These are phyloP conservation scores for Phasia obesa DNA, from an alignment of 2,888 invertebrate genomes.

Conservation along the genomic window DNA sequence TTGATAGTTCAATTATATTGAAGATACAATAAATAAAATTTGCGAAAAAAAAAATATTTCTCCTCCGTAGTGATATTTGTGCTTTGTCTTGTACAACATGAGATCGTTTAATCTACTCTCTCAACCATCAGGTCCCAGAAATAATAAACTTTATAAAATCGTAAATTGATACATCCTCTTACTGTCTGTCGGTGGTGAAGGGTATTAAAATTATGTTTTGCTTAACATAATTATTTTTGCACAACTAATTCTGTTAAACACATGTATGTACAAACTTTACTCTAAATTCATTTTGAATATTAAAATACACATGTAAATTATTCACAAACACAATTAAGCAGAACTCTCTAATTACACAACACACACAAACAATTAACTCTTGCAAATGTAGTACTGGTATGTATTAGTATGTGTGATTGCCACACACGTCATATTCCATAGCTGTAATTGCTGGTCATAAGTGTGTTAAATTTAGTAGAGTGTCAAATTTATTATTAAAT, in stretches of 20 bases:
- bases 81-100: no score
- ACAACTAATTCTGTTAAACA: background rate
- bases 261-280: background rate
- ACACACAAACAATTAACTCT: constrained; percentile 23
- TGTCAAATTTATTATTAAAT: constrained; percentile 62
- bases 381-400: background rate
- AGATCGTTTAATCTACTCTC: no score
- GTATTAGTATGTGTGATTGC: background rate
- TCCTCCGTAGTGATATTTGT: no score
- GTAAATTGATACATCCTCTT: no score
- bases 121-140: no score
- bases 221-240: background rate
- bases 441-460: constrained; percentile 63
- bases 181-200: no score
- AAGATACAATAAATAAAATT: no score
- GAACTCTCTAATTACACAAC: constrained; percentile 15
- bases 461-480: constrained; percentile 60
- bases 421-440: constrained; percentile 53
- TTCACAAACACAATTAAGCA: constrained; percentile 22
- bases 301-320: constrained; percentile 8
- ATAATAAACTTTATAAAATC: no score
- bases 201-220: no score
- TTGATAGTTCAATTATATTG: no score
- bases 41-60: no score
- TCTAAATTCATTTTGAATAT: background rate